These are phyloP conservation scores for Esox masquinongy DNA, from an alignment of 2,797 vertebrate genomes.

Conservation along the genomic window DNA sequence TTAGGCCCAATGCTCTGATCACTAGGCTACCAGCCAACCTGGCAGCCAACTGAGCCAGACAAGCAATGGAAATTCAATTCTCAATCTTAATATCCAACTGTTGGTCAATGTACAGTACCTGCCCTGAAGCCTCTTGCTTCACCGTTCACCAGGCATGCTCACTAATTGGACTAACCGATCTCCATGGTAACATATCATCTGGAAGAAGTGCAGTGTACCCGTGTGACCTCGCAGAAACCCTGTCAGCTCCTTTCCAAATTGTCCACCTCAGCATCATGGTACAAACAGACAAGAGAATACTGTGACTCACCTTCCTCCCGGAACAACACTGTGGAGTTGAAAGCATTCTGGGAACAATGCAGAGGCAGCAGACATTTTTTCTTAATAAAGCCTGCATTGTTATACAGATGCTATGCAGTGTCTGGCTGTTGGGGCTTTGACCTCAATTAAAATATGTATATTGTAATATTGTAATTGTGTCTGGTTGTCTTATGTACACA, in stretches of 20 bases:
- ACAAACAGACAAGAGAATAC: background rate
- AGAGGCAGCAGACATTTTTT: background rate
- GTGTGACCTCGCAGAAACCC: conserved; percentile 56
- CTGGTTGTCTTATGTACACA: background rate
- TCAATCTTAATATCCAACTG: background rate
- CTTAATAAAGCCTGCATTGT: conserved; percentile 14
- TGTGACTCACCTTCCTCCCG: conserved; percentile 38
- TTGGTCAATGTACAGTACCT: background rate
- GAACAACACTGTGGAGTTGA: conserved; percentile 6
- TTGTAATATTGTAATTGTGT: background rate
- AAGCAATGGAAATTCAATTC: background rate
- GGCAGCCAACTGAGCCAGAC: background rate
- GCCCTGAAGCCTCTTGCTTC: background rate
- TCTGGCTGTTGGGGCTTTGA: background rate
- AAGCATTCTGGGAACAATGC: conserved; percentile 19
- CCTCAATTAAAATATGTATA: background rate
- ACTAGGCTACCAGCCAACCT: background rate
- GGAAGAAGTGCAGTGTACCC: conserved; percentile 44
- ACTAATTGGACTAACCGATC: conserved; percentile 41
- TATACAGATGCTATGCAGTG: conserved; percentile 19
- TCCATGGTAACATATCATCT: conserved; percentile 62
- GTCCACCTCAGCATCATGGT: conserved; percentile 32
- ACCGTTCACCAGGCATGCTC: conserved; percentile 3
- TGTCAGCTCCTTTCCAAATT: conserved; percentile 64
- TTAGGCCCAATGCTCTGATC: background rate